phyloP scores from a whole-genome alignment of 2,888 invertebrate species.

The Abscondita cerata region DNA sequence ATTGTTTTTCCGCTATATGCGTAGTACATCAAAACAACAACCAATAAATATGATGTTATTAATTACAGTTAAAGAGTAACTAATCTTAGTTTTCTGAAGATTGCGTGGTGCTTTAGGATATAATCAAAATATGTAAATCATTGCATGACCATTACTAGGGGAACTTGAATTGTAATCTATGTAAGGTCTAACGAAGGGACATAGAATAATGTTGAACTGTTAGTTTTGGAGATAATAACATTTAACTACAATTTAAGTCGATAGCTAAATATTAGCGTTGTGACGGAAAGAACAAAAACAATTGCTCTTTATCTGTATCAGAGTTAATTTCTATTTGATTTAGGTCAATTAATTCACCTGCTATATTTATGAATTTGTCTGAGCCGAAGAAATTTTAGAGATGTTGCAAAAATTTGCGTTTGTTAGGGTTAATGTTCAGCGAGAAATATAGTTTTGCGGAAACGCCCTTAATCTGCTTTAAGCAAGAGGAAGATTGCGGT shows the following conservation, averaged over 20 bases:
- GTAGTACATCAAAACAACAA: not conserved
- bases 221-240: slow-evolving; percentile 7
- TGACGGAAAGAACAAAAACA: no score
- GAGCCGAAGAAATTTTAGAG: not conserved
- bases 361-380: not conserved
- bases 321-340: no score
- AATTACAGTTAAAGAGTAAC: slow-evolving; percentile 3
- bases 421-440: slow-evolving; percentile 13
- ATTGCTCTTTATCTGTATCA: no score
- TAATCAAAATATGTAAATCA: slow-evolving; percentile 11
- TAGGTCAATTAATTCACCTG: no score
- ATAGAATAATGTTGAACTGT: slow-evolving; percentile 10
- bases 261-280: no score
- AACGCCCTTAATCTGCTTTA: slow-evolving; percentile 33
- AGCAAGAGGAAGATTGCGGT: slow-evolving; percentile 33
- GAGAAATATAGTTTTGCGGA: slow-evolving; percentile 26
- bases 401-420: not conserved
- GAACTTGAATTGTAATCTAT: slow-evolving; percentile 8
- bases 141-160: slow-evolving; percentile 11
- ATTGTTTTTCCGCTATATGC: no score
- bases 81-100: slow-evolving; percentile 9
- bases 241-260: not conserved
- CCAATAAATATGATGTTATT: slow-evolving; percentile 6
- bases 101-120: slow-evolving; percentile 9
- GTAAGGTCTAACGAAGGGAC: slow-evolving; percentile 3